A percentile compares a stretch with the other conserved stretches of the same genome.
These are phyloP conservation scores for Boleophthalmus pectinirostris DNA, from an alignment of 2,113 vertebrate species.

Conservation along the genomic window DNA sequence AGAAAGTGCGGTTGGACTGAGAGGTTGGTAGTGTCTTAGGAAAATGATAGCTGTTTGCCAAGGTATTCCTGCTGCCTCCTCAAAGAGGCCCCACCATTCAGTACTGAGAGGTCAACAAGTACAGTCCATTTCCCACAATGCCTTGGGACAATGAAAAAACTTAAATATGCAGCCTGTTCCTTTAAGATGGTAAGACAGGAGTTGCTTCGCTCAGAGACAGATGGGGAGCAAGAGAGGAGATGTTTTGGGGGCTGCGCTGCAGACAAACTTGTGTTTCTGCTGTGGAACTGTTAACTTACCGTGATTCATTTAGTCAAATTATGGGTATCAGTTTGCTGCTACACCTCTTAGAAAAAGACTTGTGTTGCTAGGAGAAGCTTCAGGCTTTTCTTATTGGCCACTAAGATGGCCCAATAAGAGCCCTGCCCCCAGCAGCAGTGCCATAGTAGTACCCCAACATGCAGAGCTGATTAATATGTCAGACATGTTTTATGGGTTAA, in stretches of 20 bases:
- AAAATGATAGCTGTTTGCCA: slow-evolving; percentile 68
- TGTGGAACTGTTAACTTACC: slow-evolving; percentile 69
- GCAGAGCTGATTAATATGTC: slow-evolving; percentile 84
- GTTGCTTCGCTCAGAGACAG: slow-evolving; percentile 79
- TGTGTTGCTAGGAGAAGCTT: slow-evolving; percentile 94
- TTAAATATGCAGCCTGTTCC: slow-evolving; percentile 75
- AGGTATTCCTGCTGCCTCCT: slow-evolving; percentile 66
- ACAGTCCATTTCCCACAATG: slow-evolving; percentile 79
- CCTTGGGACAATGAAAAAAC: slow-evolving; percentile 48
- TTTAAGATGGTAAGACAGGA: slow-evolving; percentile 89
- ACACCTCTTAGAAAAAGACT: slow-evolving; percentile 72
- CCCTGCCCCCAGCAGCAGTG: slow-evolving; percentile 48
- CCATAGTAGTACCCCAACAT: slow-evolving; percentile 66
- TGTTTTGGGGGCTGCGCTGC: slow-evolving; percentile 22
- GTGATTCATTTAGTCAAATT: slow-evolving; percentile 88
- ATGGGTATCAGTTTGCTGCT: slow-evolving; percentile 86
- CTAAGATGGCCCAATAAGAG: slow-evolving; percentile 77
- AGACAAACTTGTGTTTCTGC: slow-evolving; percentile 61
- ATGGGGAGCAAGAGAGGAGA: slow-evolving; percentile 57
- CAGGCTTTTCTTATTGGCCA: slow-evolving; percentile 80
- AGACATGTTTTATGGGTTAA: slow-evolving; percentile 83
- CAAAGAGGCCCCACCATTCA: slow-evolving; percentile 70
- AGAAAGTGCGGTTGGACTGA: slow-evolving; percentile 41
- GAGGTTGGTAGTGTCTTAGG: slow-evolving; percentile 55
- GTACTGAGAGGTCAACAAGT: slow-evolving; percentile 76